A percentile compares a stretch with the other conserved stretches of the same genome.
phyloP scores from a whole-genome alignment of 2,113 vertebrate species.

The Cyprinodon variegatus region DNA sequence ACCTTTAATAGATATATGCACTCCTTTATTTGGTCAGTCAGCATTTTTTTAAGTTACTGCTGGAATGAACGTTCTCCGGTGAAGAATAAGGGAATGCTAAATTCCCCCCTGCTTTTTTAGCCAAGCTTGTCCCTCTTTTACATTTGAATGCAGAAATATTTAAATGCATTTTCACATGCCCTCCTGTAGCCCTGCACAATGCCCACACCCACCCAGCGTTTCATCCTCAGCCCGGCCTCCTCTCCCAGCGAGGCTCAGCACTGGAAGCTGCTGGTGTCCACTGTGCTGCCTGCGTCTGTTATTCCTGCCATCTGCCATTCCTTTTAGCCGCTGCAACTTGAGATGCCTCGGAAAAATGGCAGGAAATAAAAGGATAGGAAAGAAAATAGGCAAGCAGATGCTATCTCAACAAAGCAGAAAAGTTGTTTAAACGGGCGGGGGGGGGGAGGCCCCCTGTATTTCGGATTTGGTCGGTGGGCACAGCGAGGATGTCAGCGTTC shows the following conservation, averaged over 20 bases:
- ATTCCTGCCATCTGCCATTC: slow-evolving; percentile 85
- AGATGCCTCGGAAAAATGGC: slow-evolving; percentile 74
- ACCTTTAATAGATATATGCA: slow-evolving; percentile 23
- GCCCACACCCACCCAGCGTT: slow-evolving; percentile 56
- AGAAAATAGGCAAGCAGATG: slow-evolving; percentile 84
- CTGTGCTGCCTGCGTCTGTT: slow-evolving; percentile 78
- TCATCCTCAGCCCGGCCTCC: slow-evolving; percentile 54
- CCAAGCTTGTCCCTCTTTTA: slow-evolving; percentile 29
- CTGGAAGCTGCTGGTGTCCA: slow-evolving; percentile 75
- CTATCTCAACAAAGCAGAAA: slow-evolving; percentile 78
- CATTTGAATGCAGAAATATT: slow-evolving; percentile 65
- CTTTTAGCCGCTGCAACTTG: slow-evolving; percentile 82
- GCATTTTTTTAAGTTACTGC: slow-evolving; percentile 42
- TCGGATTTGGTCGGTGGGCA: slow-evolving; percentile 33
- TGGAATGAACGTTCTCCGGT: slow-evolving; percentile 69
- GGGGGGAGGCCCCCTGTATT: neutral
- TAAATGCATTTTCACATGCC: slow-evolving; percentile 51
- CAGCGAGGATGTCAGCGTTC: slow-evolving; percentile 40
- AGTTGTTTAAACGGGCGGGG: slow-evolving; percentile 77
- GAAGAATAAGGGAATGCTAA: slow-evolving; percentile 48
- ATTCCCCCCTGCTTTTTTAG: slow-evolving; percentile 46
- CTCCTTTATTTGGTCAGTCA: slow-evolving; percentile 5
- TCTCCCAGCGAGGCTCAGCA: slow-evolving; percentile 60
- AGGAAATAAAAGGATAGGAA: slow-evolving; percentile 78
- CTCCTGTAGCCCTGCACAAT: slow-evolving; percentile 46